Evolutionary conservation across 1,140 invertebrate genomes (phyloP), one percentile per base, ranked within the genome.

Genomic region (Musca vetustissima): DNA sequence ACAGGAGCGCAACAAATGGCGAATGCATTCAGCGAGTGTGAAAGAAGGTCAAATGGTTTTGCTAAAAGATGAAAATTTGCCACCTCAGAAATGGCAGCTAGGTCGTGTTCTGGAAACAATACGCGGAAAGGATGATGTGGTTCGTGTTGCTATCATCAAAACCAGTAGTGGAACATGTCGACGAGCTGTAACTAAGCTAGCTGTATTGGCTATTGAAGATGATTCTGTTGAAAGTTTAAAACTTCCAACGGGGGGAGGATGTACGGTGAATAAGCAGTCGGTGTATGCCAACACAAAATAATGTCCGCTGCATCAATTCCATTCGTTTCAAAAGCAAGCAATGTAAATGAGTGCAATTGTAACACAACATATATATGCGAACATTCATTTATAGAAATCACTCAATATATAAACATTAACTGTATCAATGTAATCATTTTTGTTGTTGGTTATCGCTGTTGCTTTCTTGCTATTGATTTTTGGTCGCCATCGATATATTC

Each of bases 161-260:
- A 69, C 57, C 14, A 47, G 13, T 11, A 64, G 4, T 17, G 59
- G 59, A 13, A 22, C 43, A 2, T 36, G 19, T 24, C 8, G 49
- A 14, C 57, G 59, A 7, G 68, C 68, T 17, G 43, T 69, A 14
- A 48, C 21, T 9, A 69, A 69, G 25, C 25, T 69, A 15, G 47
- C 43, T 15, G 11, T 64, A n/a, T 19, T 64, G 2, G 57, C 68
- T 17, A 59, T 69, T 19, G 48, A 65, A 22, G 28, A 64, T 25
- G 32, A 48, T n/a, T 43, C 11, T 9, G 59, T 66, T 61, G 43
- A 64, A 52, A 17, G 36, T 22, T 22, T 4, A 9, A 28, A n/a
- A 17, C 55, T 64, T 61, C 22, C 55, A 69, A 61, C 21, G 67
- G 55, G 36, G 55, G 67, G 67, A 69, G 59, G 14, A 69, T 69